Conservation (phyloP, 2,113 vertebrate species). For the Malurus melanocephalus region DNA sequence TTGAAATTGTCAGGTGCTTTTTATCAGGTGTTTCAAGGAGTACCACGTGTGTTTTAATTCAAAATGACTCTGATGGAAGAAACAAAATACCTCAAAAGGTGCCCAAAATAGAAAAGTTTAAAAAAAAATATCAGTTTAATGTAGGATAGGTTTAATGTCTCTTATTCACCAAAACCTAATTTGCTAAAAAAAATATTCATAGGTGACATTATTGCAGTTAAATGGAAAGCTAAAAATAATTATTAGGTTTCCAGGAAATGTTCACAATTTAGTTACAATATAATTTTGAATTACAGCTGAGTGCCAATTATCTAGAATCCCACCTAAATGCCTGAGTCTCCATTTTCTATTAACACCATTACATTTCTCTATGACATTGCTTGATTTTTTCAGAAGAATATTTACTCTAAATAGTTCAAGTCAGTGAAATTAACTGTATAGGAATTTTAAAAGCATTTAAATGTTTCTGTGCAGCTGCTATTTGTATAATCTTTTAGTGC, state of each 20-base stretch:
- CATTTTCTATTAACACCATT: background rate
- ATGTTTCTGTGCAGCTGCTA: background rate
- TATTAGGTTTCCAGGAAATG: background rate
- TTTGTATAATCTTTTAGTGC: background rate
- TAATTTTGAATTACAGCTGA: slow-evolving; percentile 2
- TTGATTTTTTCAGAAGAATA: background rate
- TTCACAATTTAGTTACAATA: background rate
- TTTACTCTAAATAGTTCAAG: background rate
- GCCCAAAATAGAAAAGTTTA: slow-evolving; percentile 35
- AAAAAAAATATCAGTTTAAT: background rate
- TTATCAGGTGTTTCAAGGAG: slow-evolving; percentile 29
- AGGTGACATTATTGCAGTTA: slow-evolving; percentile 30
- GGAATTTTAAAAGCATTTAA: background rate
- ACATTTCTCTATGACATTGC: background rate
- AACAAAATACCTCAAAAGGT: slow-evolving; percentile 58
- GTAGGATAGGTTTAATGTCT: slow-evolving; percentile 53
- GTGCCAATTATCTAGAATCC: background rate
- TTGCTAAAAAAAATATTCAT: slow-evolving; percentile 43
- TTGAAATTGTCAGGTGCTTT: slow-evolving; percentile 56
- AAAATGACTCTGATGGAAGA: slow-evolving; percentile 51
- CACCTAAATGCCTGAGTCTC: background rate
- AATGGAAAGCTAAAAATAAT: slow-evolving; percentile 47
- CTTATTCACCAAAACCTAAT: slow-evolving; percentile 47
- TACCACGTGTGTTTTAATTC: slow-evolving; percentile 42
- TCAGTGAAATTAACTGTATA: background rate